phyloP scores from a whole-genome alignment of 35 echinoderm and acorn worm species.

The Heliocidaris tuberculata region DNA sequence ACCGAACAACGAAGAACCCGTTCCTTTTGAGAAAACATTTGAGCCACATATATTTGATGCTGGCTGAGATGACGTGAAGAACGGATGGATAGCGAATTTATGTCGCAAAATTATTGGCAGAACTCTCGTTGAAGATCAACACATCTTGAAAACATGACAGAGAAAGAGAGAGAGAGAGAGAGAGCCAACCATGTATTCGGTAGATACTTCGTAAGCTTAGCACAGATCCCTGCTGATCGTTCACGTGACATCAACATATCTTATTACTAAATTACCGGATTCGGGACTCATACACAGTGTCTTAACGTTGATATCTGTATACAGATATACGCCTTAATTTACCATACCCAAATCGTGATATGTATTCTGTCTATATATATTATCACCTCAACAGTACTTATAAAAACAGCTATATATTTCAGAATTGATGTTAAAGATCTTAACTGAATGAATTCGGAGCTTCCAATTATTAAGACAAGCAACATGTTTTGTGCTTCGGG shows the following conservation, averaged over 20 bases:
- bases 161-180: not conserved
- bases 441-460: not conserved
- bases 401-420: not conserved
- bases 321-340: not conserved
- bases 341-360: not conserved
- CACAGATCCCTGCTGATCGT: not conserved
- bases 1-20: not conserved
- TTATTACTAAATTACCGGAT: not conserved
- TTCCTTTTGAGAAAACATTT: not conserved
- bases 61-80: not conserved
- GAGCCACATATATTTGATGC: not conserved
- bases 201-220: no score
- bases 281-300: not conserved
- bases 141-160: not conserved
- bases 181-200: not conserved
- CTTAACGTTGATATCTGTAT: not conserved
- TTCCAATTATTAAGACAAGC: not conserved
- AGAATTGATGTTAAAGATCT: not conserved
- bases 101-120: not conserved
- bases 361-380: not conserved
- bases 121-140: not conserved
- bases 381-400: slow-evolving; percentile 1
- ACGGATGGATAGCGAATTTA: not conserved
- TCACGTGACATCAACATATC: not conserved
- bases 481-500: not conserved